Evolutionary conservation across 2,113 vertebrate species (phyloP).

Genomic region (Lophochroa leadbeateri): DNA sequence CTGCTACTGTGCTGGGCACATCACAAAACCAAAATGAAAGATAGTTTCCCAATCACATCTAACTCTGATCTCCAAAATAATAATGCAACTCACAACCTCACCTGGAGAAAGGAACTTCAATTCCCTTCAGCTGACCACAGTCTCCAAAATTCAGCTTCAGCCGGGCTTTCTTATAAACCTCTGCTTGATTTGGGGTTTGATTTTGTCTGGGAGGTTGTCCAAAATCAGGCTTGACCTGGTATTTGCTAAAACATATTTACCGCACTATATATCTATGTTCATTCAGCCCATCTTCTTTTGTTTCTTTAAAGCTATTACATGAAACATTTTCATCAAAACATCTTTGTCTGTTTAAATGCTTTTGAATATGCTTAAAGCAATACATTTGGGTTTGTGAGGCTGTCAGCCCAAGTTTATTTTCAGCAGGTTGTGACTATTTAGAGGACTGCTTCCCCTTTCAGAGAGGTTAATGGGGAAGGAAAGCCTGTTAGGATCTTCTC

Average conservation of each 20-base stretch:
- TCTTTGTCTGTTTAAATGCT: background rate
- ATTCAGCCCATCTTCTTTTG: background rate
- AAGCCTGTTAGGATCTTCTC: background rate
- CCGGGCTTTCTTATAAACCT: background rate
- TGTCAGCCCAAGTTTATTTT: constrained; percentile 19
- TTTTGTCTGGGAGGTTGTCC: background rate
- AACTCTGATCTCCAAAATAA: background rate
- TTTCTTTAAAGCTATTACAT: background rate
- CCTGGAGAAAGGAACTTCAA: background rate
- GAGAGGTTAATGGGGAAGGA: background rate
- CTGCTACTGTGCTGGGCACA: background rate
- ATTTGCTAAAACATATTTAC: background rate
- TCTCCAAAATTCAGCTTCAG: background rate
- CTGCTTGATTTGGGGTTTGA: background rate
- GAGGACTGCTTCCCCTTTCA: background rate
- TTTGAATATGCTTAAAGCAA: background rate
- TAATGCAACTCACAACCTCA: background rate
- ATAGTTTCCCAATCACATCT: background rate
- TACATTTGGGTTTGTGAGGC: background rate
- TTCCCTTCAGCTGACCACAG: background rate
- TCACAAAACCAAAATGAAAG: background rate
- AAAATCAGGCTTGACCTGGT: background rate
- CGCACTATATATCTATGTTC: background rate
- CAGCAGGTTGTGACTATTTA: background rate
- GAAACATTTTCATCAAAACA: background rate